Conservation (phyloP, 2,797 vertebrate genomes). For the Halcyon leucocephala region DNA sequence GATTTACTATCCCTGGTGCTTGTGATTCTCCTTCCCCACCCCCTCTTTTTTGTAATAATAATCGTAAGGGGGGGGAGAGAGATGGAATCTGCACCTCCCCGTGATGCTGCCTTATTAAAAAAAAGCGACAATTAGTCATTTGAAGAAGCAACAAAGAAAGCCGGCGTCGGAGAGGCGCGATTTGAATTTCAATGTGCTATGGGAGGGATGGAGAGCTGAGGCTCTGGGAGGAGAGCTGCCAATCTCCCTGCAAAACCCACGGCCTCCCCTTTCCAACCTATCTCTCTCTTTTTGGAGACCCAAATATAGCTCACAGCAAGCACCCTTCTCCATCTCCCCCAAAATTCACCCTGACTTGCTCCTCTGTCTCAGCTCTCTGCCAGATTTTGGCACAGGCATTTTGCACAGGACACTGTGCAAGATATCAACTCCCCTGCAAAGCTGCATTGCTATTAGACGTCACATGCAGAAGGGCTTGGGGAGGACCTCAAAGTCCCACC, state of each 20-base stretch:
- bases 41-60: neutral
- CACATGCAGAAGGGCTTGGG: neutral
- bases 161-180: neutral
- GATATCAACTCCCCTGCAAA: neutral
- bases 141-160: constrained; percentile 37
- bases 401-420: accelerated
- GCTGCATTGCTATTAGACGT: neutral
- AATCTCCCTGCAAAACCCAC: neutral
- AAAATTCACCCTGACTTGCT: neutral
- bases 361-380: neutral
- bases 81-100: neutral
- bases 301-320: neutral
- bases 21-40: neutral
- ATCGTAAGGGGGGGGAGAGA: neutral
- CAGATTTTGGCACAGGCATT: accelerated
- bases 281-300: neutral
- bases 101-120: neutral
- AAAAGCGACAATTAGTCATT: constrained; percentile 61
- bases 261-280: neutral
- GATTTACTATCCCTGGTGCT: constrained; percentile 6
- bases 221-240: neutral
- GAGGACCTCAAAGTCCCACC: neutral
- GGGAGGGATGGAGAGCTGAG: neutral
- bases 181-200: constrained; percentile 50
- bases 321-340: neutral